Evolutionary conservation across 2,888 invertebrate species (phyloP).

Genomic region (Ophioninae sp.): DNA sequence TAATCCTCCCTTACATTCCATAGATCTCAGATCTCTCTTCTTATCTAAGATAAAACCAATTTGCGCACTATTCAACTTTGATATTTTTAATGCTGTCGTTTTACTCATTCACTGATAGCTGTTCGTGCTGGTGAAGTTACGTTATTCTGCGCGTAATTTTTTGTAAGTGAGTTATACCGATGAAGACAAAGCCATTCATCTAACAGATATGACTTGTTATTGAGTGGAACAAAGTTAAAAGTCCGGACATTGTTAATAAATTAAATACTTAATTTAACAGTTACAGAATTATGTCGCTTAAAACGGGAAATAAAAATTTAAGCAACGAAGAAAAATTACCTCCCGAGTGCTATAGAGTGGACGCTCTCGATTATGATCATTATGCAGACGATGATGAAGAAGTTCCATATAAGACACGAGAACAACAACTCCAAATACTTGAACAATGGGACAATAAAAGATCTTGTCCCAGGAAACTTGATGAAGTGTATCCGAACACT

Average conservation of each 20-base stretch:
- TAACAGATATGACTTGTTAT: no score
- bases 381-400: slow-evolving; percentile 1
- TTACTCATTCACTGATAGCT: no score
- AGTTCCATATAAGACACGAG: neutral
- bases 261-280: neutral
- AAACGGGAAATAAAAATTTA: slow-evolving; percentile 1
- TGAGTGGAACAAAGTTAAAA: no score
- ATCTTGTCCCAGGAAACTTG: neutral
- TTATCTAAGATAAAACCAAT: no score
- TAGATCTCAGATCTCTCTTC: no score
- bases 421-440: neutral
- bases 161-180: no score
- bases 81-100: no score
- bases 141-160: no score
- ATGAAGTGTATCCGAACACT: slow-evolving; percentile 15
- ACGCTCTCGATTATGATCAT: slow-evolving; percentile 10
- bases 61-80: no score
- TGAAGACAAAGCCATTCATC: no score
- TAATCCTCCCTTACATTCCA: no score
- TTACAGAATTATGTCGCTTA: slow-evolving; percentile 3
- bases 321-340: neutral
- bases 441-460: slow-evolving; percentile 1
- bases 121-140: no score
- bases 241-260: neutral
- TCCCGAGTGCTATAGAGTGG: slow-evolving; percentile 10